Evolutionary conservation across 2,113 vertebrate genomes (phyloP).

Genomic region (Zosterops hypoxanthus): DNA sequence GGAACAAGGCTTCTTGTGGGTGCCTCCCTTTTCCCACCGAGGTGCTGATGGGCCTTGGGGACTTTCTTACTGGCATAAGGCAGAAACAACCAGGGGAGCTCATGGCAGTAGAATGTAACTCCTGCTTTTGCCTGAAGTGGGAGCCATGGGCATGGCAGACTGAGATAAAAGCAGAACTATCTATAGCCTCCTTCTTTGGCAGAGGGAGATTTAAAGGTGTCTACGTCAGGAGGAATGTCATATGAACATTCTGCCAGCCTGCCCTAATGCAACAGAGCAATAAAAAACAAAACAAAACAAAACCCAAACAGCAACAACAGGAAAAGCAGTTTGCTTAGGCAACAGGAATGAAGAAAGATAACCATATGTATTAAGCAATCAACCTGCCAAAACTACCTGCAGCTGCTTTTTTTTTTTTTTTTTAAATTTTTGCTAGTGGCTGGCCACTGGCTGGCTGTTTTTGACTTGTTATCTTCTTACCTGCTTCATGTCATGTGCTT

Average conservation of each 20-base stretch:
- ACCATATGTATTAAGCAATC: not conserved
- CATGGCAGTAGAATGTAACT: fast-evolving
- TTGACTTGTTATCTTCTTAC: not conserved
- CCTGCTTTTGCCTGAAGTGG: not conserved
- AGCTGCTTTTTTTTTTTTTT: not conserved
- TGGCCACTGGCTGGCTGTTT: not conserved
- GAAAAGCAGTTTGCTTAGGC: not conserved
- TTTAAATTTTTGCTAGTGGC: not conserved
- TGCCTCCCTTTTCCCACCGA: not conserved
- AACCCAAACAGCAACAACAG: too few species aligned
- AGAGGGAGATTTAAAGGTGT: not conserved
- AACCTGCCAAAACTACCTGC: not conserved
- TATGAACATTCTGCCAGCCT: not conserved
- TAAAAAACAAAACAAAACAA: too few species aligned
- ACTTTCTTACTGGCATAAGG: fast-evolving
- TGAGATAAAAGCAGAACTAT: not conserved
- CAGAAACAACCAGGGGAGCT: not conserved
- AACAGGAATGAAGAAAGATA: not conserved
- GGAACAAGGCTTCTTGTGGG: not conserved
- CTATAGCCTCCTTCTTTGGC: not conserved
- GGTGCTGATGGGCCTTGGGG: not conserved
- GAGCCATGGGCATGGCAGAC: not conserved
- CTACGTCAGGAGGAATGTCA: not conserved
- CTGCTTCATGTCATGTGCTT: constrained; percentile 19
- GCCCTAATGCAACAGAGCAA: not conserved